Evolutionary conservation across 2,888 invertebrate genomes (phyloP).

Genomic region (Amphimallon solstitiale): DNA sequence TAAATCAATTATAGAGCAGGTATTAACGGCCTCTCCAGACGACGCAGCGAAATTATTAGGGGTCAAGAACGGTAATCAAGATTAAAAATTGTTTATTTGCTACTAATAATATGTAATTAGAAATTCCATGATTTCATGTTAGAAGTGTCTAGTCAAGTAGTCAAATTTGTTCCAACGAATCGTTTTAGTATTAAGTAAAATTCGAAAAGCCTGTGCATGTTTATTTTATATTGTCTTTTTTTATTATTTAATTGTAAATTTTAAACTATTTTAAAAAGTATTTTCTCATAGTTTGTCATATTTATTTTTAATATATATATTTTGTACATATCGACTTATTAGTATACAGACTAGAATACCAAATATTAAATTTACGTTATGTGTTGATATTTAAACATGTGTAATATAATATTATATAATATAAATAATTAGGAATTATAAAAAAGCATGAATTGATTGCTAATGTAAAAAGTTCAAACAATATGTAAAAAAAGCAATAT

Average conservation of each 20-base stretch:
- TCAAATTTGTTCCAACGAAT: slow-evolving; percentile 54
- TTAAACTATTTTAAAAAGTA: slow-evolving; percentile 22
- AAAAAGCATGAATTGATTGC: slow-evolving; percentile 12
- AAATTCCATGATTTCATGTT: slow-evolving; percentile 34
- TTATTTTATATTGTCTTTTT: slow-evolving; percentile 19
- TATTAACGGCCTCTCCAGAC: slow-evolving; percentile 82
- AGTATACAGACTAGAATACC: slow-evolving; percentile 64
- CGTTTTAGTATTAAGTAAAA: slow-evolving; percentile 21
- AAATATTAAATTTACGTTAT: slow-evolving; percentile 56
- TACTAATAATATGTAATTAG: slow-evolving; percentile 14
- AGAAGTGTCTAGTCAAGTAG: slow-evolving; percentile 58
- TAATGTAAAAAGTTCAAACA: slow-evolving; percentile 9
- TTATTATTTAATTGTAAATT: slow-evolving; percentile 27
- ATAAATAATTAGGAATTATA: background rate
- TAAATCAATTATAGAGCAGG: slow-evolving; percentile 84
- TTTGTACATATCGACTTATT: slow-evolving; percentile 55
- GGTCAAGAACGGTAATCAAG: slow-evolving; percentile 68
- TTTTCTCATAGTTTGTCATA: slow-evolving; percentile 40
- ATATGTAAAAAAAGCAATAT: slow-evolving; percentile 34
- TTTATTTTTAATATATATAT: slow-evolving; percentile 53
- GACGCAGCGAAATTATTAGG: slow-evolving; percentile 90
- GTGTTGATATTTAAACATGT: slow-evolving; percentile 25
- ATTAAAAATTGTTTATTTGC: slow-evolving; percentile 28
- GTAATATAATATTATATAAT: slow-evolving; percentile 26
- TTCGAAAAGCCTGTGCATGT: slow-evolving; percentile 6